Evolutionary conservation across 1,140 invertebrate species (phyloP), one percentile per base, ranked within the genome.

Genomic region (Ostrea edulis): DNA sequence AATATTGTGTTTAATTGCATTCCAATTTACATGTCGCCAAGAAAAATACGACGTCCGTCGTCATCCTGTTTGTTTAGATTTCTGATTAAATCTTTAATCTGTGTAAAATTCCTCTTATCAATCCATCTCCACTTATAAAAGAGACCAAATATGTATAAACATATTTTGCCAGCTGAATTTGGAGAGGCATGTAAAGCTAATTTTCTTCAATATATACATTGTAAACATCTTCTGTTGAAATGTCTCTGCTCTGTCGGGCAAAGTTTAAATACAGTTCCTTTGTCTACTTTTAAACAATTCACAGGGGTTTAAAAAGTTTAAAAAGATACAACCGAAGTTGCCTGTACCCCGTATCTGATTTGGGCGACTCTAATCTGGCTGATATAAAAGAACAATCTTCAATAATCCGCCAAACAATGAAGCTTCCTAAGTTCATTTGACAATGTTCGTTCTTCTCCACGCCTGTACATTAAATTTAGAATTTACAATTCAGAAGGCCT

Each of bases 401-500:
- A 62, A n/a, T 62, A 62, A 62, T 77, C 68, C 68, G 68, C 55
- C 22, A 14, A 25, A 29, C 68, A 77, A 77, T 77, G 29, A 11
- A 0, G 68, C 35, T 22, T 77, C 25, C 68, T 77, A 77, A 35
- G 25, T 77, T 71, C 29, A 17, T 77, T 35, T 29, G 11, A 77
- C 68, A 77, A 77, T 77, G 68, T 35, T 35, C 29, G 68, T 35
- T 35, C 22, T 77, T 77, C 68, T 29, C 68, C 68, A 77, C 68
- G 29, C 25, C 68, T 25, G 11, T 9, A 77, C 25, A 77, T 44
- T 29, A 17, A 77, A 77, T 25, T 77, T 77, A 77, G 68, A 77
- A 77, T 77, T 77, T 35, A 77, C 22, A 44, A 29, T 77, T 35
- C 29, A 35, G 11, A 44, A 77, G 8, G 68, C 12, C 22, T 77